These are phyloP conservation scores for Meghimatium bilineatum DNA, from an alignment of 2,888 invertebrate genomes.

Conservation along the genomic window DNA sequence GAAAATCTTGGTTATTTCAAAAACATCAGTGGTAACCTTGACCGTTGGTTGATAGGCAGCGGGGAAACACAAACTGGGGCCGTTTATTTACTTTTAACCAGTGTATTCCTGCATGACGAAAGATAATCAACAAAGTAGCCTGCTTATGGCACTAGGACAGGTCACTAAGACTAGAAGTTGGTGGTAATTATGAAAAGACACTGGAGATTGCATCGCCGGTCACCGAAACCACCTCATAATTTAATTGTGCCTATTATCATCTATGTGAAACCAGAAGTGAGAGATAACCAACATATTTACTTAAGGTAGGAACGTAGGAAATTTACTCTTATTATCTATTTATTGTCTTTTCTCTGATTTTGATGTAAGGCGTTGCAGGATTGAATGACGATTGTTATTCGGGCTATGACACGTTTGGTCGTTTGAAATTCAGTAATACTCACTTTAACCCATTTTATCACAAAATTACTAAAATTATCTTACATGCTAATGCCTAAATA, in stretches of 20 bases:
- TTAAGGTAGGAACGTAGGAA: background rate
- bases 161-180: background rate
- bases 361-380: too few species aligned
- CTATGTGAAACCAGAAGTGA: background rate
- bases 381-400: too few species aligned
- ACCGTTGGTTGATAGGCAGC: slow-evolving; percentile 22
- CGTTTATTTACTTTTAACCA: background rate
- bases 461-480: too few species aligned
- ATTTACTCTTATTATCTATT: background rate
- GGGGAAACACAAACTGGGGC: background rate
- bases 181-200: background rate
- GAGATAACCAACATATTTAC: background rate
- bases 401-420: too few species aligned
- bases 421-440: too few species aligned
- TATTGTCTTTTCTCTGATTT: too few species aligned
- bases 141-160: background rate
- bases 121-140: background rate
- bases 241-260: background rate
- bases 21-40: too few species aligned
- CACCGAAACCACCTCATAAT: background rate
- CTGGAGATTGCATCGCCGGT: background rate
- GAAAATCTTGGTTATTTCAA: too few species aligned
- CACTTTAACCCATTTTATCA: too few species aligned
- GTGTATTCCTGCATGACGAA: background rate
- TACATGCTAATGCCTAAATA: too few species aligned